Conservation (phyloP, 2,888 invertebrate genomes). For the Physocephala rufipes region DNA sequence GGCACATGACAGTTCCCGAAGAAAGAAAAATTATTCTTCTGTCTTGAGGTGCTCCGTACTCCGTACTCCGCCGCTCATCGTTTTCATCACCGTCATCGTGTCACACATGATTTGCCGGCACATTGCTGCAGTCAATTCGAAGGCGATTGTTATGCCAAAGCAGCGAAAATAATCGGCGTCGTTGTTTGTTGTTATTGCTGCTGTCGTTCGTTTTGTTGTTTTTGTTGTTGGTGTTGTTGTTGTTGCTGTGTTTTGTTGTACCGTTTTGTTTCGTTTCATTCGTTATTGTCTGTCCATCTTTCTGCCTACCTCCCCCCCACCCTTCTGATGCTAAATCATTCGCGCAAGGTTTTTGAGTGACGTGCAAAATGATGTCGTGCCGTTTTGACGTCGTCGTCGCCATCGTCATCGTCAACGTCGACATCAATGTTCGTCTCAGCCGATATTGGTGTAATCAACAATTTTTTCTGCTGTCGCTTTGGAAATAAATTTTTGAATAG, state of each 20-base stretch:
- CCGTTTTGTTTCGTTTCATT: conserved; percentile 29
- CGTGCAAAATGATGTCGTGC: conserved; percentile 62
- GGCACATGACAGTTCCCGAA: conserved; percentile 17
- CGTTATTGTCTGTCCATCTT: neutral
- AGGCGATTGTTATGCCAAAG: neutral
- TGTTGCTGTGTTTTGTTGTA: too few species aligned
- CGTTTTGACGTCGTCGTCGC: conserved; percentile 45
- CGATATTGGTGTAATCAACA: conserved; percentile 35
- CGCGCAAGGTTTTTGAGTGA: conserved; percentile 50
- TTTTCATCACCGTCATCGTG: conserved; percentile 17
- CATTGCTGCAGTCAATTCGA: neutral
- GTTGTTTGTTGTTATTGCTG: conserved; percentile 15
- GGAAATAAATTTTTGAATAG: conserved; percentile 8
- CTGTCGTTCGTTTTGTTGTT: too few species aligned
- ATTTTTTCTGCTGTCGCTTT: conserved; percentile 16
- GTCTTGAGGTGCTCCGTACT: neutral
- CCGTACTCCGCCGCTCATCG: too few species aligned
- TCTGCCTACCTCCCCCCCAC: neutral
- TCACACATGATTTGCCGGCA: conserved; percentile 17
- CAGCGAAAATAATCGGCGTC: neutral
- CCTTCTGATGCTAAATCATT: neutral
- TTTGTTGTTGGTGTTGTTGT: conserved; percentile 11
- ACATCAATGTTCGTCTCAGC: conserved; percentile 37
- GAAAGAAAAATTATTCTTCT: conserved; percentile 22
- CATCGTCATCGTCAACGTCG: conserved; percentile 40